phyloP scores from a whole-genome alignment of 2,113 vertebrate genomes.

The Grallaria varia region DNA sequence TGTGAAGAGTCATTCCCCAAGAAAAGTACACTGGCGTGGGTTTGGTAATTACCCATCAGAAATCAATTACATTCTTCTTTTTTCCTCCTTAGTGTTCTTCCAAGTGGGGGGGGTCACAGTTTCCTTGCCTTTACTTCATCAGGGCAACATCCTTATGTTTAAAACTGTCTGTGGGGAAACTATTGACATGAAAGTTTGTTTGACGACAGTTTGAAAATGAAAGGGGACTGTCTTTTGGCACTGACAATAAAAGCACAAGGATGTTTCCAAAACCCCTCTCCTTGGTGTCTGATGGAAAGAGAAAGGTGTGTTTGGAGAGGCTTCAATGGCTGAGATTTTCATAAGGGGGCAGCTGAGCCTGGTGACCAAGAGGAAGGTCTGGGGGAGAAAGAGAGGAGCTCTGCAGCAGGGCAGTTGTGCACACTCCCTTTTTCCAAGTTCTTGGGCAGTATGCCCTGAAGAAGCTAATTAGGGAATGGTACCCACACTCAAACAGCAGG shows the following conservation, averaged over 20 bases:
- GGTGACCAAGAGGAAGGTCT: not conserved
- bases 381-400: too few relatives aligned
- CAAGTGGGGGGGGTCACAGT: not conserved
- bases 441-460: not conserved
- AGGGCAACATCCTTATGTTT: not conserved
- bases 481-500: rapidly evolving
- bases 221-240: not conserved
- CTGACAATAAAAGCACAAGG: not conserved
- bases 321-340: not conserved
- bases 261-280: not conserved
- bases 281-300: not conserved
- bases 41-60: not conserved
- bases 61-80: not conserved
- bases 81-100: slow-evolving; percentile 8
- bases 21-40: not conserved
- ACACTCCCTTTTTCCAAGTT: not conserved
- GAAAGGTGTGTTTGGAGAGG: not conserved
- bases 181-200: not conserved
- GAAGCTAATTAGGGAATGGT: not conserved
- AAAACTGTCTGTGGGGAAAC: not conserved
- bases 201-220: not conserved
- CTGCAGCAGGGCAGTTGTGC: rapidly evolving
- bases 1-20: not conserved
- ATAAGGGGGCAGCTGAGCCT: not conserved
- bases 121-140: not conserved